A percentile compares a stretch with the other conserved stretches of the same genome.
These are phyloP conservation scores for Apoderus coryli DNA, from an alignment of 2,888 invertebrate genomes.

Conservation along the genomic window DNA sequence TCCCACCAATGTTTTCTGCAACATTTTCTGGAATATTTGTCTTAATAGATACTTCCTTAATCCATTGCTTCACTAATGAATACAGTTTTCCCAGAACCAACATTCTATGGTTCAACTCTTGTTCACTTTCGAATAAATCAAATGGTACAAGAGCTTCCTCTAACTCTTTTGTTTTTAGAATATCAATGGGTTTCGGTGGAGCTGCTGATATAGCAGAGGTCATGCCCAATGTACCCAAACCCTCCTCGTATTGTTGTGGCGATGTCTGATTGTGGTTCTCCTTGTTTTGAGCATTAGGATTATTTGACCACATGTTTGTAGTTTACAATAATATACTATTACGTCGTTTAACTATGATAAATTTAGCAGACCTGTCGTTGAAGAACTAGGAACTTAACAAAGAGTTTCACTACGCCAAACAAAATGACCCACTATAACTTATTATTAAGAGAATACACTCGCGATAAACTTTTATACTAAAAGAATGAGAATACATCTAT, in stretches of 20 bases:
- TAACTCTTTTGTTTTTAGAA: constrained; percentile 61
- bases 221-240: constrained; percentile 66
- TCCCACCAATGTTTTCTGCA: constrained; percentile 87
- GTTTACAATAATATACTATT: no score
- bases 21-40: constrained; percentile 87
- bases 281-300: constrained; percentile 22
- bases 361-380: no score
- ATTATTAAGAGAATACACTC: no score
- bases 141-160: constrained; percentile 65
- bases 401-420: no score
- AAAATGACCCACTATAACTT: no score
- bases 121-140: constrained; percentile 82
- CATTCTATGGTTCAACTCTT: constrained; percentile 82
- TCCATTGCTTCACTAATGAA: constrained; percentile 86
- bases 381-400: no score
- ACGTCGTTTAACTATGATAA: no score
- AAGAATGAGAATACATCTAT: no score
- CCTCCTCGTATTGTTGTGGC: constrained; percentile 40
- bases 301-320: constrained; percentile 20
- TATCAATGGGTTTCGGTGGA: constrained; percentile 64
- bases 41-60: constrained; percentile 71
- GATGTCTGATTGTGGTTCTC: constrained; percentile 21
- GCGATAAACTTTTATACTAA: no score
- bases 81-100: constrained; percentile 75
- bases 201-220: constrained; percentile 89